A percentile compares a stretch with the other conserved stretches of the same genome.
phyloP scores from a whole-genome alignment of 2,797 vertebrate species.

The Rhinatrema bivittatum region DNA sequence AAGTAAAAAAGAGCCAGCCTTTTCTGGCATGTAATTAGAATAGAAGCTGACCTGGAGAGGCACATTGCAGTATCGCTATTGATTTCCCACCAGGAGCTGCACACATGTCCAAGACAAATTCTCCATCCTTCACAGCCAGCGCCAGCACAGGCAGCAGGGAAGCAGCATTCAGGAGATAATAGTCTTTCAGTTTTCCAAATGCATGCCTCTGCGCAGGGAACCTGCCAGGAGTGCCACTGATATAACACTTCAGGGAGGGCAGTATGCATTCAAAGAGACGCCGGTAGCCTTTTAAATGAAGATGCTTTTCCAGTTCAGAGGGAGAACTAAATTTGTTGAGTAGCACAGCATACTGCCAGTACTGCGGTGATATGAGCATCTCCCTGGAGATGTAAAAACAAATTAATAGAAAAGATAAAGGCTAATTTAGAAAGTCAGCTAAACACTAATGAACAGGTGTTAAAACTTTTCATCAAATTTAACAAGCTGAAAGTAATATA shows the following conservation, averaged over 20 bases:
- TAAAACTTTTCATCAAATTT: not conserved
- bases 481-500: no score
- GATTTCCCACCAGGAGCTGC: constrained; percentile 93
- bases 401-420: not conserved
- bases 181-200: constrained; percentile 74
- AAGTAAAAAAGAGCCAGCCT: no score
- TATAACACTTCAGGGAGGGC: constrained; percentile 68
- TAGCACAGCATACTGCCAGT: constrained; percentile 84
- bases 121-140: constrained; percentile 69
- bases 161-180: constrained; percentile 86
- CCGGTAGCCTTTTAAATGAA: constrained; percentile 62
- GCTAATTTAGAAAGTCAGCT: not conserved
- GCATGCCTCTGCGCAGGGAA: constrained; percentile 75
- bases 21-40: no score
- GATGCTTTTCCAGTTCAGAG: constrained; percentile 49
- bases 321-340: constrained; percentile 76
- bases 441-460: no score
- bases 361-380: constrained; percentile 63
- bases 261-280: constrained; percentile 44
- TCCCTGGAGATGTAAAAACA: constrained; percentile 44
- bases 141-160: constrained; percentile 87
- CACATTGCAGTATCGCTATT: constrained; percentile 75
- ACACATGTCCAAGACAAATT: constrained; percentile 86
- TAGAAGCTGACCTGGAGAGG: constrained; percentile 84
- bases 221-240: constrained; percentile 49